Conservation (phyloP, 1,140 invertebrate genomes). For the Muscidifurax raptorellus region DNA sequence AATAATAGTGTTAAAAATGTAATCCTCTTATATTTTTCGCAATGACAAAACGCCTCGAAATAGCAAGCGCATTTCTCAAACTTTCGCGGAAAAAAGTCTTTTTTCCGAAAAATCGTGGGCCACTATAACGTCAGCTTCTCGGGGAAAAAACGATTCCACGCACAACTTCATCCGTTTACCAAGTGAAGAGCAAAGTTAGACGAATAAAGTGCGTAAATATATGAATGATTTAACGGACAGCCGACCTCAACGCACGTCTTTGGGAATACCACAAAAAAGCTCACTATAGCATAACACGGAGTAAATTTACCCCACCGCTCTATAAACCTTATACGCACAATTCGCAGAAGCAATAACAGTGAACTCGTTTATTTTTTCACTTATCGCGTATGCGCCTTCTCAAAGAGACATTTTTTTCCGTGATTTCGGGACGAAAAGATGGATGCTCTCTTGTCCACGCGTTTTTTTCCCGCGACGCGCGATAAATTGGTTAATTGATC, state of each 20-base stretch:
- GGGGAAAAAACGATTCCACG: not conserved
- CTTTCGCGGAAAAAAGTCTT: too few relatives aligned
- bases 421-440: not conserved
- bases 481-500: not conserved
- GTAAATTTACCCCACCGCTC: not conserved
- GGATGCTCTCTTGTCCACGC: not conserved
- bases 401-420: not conserved
- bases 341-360: not conserved
- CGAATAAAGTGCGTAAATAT: not conserved
- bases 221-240: conserved; percentile 7
- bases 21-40: too few relatives aligned
- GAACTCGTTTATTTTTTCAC: not conserved
- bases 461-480: not conserved
- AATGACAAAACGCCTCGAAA: not conserved
- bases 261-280: not conserved
- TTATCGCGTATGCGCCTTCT: too few relatives aligned
- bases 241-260: not conserved
- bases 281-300: not conserved
- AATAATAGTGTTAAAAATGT: not conserved
- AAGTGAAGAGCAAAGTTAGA: not conserved
- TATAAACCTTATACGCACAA: not conserved
- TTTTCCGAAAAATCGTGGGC: not conserved
- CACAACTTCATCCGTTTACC: not conserved
- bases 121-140: not conserved
- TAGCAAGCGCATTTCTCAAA: not conserved